Conservation (phyloP, 2,888 invertebrate species). For the Altica lythri region DNA sequence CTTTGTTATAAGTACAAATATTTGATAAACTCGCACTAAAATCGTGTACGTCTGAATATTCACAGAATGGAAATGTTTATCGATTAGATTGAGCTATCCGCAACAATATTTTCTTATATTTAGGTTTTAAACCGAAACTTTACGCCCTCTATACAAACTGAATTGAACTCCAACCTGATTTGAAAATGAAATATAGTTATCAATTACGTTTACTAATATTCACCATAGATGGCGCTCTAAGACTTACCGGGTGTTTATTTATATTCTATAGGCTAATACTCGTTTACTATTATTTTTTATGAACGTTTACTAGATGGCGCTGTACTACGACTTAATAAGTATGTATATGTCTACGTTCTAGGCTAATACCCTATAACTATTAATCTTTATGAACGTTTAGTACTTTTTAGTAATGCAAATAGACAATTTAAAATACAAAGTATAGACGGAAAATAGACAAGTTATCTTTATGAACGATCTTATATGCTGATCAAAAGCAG, state of each 20-base stretch:
- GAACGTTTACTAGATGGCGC: too few species aligned
- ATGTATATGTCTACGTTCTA: conserved; percentile 2
- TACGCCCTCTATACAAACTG: conserved; percentile 29
- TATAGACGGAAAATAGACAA: neutral
- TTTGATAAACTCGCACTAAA: conserved; percentile 16
- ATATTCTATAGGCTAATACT: too few species aligned
- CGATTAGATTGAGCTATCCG: conserved; percentile 31
- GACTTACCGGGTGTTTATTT: too few species aligned
- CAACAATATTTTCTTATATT: neutral
- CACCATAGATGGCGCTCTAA: too few species aligned
- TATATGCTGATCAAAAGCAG: too few species aligned
- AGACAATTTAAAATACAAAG: neutral
- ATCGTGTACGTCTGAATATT: conserved; percentile 31
- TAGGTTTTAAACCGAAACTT: neutral
- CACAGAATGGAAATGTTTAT: conserved; percentile 33
- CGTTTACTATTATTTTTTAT: too few species aligned
- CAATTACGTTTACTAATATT: too few species aligned
- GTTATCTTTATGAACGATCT: too few species aligned
- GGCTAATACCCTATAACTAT: too few species aligned
- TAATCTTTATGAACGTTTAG: neutral
- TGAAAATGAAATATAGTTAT: neutral
- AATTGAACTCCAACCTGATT: neutral
- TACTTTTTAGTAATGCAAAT: conserved; percentile 6
- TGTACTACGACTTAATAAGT: neutral
- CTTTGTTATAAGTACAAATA: too few species aligned